These are phyloP conservation scores for Rhabdomys pumilio DNA, from an alignment of 2,797 vertebrate species.

Conservation along the genomic window DNA sequence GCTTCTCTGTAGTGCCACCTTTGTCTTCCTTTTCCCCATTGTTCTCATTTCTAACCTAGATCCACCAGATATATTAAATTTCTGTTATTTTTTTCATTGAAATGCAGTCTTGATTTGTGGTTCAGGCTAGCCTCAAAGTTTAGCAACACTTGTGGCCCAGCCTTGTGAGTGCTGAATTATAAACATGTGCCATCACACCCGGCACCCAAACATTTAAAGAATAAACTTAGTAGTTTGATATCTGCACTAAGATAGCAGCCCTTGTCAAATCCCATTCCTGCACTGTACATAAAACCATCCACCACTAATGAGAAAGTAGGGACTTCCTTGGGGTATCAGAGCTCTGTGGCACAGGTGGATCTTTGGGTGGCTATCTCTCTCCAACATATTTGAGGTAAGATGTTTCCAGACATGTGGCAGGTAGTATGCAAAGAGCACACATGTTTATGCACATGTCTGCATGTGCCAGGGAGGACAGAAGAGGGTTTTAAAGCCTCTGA, in stretches of 20 bases:
- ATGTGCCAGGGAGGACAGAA: too few species aligned
- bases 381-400: too few species aligned
- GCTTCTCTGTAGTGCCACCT: too few species aligned
- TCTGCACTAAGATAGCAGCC: neutral
- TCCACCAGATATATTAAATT: too few species aligned
- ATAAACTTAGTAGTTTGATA: neutral
- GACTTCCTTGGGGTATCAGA: neutral
- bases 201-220: neutral
- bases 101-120: neutral
- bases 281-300: too few species aligned
- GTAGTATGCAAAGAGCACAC: too few species aligned
- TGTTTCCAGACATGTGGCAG: too few species aligned
- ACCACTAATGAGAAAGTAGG: neutral
- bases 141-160: neutral
- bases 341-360: neutral
- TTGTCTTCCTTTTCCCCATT: too few species aligned
- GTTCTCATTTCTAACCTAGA: too few species aligned
- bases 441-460: too few species aligned
- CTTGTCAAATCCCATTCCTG: neutral
- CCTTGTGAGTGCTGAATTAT: neutral
- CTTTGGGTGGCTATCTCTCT: neutral
- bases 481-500: too few species aligned
- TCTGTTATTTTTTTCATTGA: neutral
- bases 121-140: neutral
- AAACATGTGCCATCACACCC: neutral